Percentiles rank a stretch among this genome's conserved stretches.
Evolutionary conservation across 1,140 invertebrate genomes (phyloP).

Genomic region (Drosophila virilis): DNA sequence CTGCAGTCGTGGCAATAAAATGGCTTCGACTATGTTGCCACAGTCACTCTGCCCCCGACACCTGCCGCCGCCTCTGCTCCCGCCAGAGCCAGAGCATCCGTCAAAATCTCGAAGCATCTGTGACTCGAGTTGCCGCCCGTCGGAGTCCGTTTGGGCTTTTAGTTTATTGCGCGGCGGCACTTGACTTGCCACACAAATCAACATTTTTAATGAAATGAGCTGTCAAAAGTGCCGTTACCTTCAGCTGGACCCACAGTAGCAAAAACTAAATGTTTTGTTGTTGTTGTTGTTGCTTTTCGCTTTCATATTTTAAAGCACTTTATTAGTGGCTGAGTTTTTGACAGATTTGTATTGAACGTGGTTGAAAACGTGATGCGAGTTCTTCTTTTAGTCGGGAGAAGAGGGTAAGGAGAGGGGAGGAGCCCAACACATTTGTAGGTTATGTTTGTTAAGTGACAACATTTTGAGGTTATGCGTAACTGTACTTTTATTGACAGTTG

Average conservation of each 20-base stretch:
- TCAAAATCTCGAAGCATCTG: too few species aligned
- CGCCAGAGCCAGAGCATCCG: too few species aligned
- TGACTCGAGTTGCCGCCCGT: neutral
- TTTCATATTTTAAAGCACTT: conserved; percentile 26
- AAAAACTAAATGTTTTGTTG: conserved; percentile 1
- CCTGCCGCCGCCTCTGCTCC: neutral
- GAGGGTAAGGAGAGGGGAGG: neutral
- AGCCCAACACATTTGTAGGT: too few species aligned
- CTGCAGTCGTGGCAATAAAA: conserved; percentile 25
- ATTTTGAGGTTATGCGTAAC: too few species aligned
- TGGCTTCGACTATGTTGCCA: conserved; percentile 22
- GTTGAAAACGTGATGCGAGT: neutral
- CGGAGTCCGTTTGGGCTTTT: conserved; percentile 9
- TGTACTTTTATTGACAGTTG: too few species aligned
- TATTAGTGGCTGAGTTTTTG: conserved; percentile 12
- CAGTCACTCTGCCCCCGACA: neutral
- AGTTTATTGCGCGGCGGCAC: conserved; percentile 44
- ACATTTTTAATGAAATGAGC: conserved; percentile 64
- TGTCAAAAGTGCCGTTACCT: conserved; percentile 53
- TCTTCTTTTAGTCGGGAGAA: neutral
- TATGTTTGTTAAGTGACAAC: too few species aligned
- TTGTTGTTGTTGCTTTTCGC: neutral
- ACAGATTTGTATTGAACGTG: conserved; percentile 1
- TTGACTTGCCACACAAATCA: conserved; percentile 60
- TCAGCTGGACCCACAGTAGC: conserved; percentile 22